Conservation (phyloP, 1,140 invertebrate genomes). For the Leucophenga varia region DNA sequence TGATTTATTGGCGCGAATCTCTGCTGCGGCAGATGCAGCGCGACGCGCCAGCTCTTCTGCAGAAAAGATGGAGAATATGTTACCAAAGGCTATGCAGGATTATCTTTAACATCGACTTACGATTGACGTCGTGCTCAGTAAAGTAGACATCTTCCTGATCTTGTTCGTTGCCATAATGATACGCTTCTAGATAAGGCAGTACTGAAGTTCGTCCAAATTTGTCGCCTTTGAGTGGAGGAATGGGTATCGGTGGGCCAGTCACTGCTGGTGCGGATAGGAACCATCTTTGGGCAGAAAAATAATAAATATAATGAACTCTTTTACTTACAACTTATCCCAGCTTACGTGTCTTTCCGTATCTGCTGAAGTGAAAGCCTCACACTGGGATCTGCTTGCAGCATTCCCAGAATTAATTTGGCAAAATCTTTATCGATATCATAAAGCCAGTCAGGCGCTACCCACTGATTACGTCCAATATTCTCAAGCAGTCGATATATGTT, state of each 20-base stretch:
- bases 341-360: constrained; percentile 80
- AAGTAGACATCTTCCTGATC: constrained; percentile 63
- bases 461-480: constrained; percentile 83
- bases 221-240: constrained; percentile 70
- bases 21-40: constrained; percentile 20
- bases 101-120: constrained; percentile 58
- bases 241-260: constrained; percentile 64
- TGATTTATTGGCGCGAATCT: constrained; percentile 21
- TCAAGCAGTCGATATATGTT: constrained; percentile 92
- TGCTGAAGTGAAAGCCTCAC: constrained; percentile 74
- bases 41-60: constrained; percentile 22
- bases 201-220: constrained; percentile 81
- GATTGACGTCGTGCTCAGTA: constrained; percentile 69
- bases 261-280: constrained; percentile 68
- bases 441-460: constrained; percentile 71
- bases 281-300: no score
- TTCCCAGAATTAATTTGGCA: constrained; percentile 71
- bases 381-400: constrained; percentile 77
- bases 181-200: constrained; percentile 80
- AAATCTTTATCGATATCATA: constrained; percentile 71
- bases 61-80: constrained; percentile 3
- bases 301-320: no score
- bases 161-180: constrained; percentile 69
- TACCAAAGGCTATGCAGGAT: neutral
- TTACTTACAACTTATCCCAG: no score